phyloP scores from a whole-genome alignment of 2,888 invertebrate genomes.

The Leucophenga montana region DNA sequence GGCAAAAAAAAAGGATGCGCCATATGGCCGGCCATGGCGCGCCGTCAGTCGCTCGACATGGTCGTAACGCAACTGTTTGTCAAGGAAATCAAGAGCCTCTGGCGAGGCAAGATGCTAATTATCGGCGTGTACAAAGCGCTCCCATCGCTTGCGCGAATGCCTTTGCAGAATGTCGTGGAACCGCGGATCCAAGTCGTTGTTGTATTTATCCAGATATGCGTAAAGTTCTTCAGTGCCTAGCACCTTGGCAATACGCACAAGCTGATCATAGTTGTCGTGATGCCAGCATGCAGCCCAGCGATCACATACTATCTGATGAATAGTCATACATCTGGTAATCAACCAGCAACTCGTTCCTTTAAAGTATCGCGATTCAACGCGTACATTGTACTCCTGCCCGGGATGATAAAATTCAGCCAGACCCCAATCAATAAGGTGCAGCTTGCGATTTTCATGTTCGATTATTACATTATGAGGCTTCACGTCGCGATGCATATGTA shows the following conservation, averaged over 20 bases:
- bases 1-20: conserved; percentile 95
- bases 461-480: conserved; percentile 99
- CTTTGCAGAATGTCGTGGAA: conserved; percentile 92
- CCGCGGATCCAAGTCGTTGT: conserved; percentile 98
- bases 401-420: conserved; percentile 99
- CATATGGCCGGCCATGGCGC: conserved; percentile 99
- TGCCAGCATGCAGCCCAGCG: conserved; percentile 99
- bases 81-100: conserved; percentile 98
- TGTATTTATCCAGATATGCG: conserved; percentile 99
- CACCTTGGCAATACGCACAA: conserved; percentile 99
- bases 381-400: conserved; percentile 99
- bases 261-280: conserved; percentile 99
- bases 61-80: conserved; percentile 98
- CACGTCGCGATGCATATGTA: conserved; percentile 99
- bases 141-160: conserved; percentile 99
- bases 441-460: conserved; percentile 98
- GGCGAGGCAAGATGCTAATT: conserved; percentile 99
- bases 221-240: conserved; percentile 99
- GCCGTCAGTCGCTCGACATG: conserved; percentile 98
- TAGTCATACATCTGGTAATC: conserved; percentile 99
- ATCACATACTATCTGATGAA: conserved; percentile 99
- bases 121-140: conserved; percentile 98
- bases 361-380: conserved; percentile 99
- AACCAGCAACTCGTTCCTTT: conserved; percentile 97
- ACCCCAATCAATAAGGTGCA: conserved; percentile 99